phyloP scores from a whole-genome alignment of 1,140 invertebrate species.

The Cydia strobilella region DNA sequence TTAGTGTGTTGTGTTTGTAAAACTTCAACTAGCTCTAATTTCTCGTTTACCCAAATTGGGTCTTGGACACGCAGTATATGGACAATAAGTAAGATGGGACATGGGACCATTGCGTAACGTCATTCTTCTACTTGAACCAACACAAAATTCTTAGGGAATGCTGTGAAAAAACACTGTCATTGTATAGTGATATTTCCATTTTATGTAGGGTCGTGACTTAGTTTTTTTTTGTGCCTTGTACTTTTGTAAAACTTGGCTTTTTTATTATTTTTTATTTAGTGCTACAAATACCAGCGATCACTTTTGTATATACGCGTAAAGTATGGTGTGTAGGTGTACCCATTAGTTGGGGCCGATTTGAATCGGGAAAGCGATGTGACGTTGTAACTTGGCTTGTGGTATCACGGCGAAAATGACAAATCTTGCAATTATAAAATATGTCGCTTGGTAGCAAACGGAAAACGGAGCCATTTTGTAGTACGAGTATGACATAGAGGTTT shows the following conservation, averaged over 20 bases:
- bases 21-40: no score
- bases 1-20: no score
- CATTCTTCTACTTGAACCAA: conserved; percentile 3
- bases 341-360: no score
- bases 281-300: not conserved
- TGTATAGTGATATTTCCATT: not conserved
- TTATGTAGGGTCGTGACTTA: not conserved
- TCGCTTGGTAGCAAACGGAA: no score
- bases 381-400: no score
- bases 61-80: not conserved
- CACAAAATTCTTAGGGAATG: conserved; percentile 9
- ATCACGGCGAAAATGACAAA: no score
- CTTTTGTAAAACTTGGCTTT: not conserved
- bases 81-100: not conserved
- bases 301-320: not conserved
- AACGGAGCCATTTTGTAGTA: no score
- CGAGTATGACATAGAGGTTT: no score
- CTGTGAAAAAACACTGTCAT: not conserved
- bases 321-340: no score
- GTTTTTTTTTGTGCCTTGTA: not conserved
- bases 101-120: not conserved
- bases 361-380: no score
- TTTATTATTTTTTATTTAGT: not conserved
- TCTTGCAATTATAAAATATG: no score
- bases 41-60: no score